phyloP scores from a whole-genome alignment of 2,797 vertebrate species.

The Cyprinella venusta region DNA sequence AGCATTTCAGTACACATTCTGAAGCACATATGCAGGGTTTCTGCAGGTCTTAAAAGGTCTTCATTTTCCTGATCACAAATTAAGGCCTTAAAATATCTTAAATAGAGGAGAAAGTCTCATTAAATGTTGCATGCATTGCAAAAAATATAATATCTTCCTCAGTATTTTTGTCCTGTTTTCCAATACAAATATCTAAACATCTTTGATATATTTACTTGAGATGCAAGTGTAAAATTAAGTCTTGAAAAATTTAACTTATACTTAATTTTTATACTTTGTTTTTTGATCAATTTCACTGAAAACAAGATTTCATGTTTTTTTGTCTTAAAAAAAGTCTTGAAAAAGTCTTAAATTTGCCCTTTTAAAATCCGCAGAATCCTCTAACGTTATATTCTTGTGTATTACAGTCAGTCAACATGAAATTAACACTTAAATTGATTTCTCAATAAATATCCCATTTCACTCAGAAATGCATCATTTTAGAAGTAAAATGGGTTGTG shows the following conservation, averaged over 20 bases:
- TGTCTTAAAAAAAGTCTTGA: background rate
- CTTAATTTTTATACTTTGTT: too few species aligned
- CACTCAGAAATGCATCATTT: too few species aligned
- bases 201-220: background rate
- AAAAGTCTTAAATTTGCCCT: background rate
- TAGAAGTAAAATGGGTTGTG: background rate
- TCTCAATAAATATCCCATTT: background rate
- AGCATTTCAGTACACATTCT: slow-evolving; percentile 42
- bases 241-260: too few species aligned
- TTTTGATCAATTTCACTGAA: too few species aligned
- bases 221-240: too few species aligned
- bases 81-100: background rate
- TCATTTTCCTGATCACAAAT: background rate
- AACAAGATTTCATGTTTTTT: background rate
- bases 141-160: background rate
- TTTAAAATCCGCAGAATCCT: background rate
- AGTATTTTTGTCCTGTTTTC: background rate
- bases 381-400: background rate
- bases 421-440: too few species aligned
- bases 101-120: background rate
- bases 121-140: background rate
- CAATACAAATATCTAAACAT: too few species aligned
- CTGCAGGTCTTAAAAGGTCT: background rate
- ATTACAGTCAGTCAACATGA: background rate
- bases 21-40: background rate